phyloP scores from a whole-genome alignment of 2,113 vertebrate genomes.

The Sphyrna mokarran region DNA sequence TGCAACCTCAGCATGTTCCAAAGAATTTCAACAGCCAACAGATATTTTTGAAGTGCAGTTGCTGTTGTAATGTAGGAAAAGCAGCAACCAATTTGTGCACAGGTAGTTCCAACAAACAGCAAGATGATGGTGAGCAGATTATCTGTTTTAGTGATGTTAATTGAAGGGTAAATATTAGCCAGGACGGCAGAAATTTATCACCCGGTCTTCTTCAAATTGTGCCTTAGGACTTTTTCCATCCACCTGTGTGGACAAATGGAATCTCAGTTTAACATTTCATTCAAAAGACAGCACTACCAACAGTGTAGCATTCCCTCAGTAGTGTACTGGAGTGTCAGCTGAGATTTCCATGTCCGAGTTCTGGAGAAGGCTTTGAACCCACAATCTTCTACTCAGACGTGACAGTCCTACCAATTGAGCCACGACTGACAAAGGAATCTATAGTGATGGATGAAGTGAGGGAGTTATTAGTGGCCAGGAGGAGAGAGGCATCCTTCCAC shows the following conservation, averaged over 20 bases:
- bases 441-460: no score
- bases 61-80: neutral
- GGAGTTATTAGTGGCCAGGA: no score
- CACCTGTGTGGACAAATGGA: neutral
- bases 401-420: no score
- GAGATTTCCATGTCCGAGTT: no score
- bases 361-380: no score
- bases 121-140: neutral
- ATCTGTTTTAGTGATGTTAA: neutral
- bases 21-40: neutral
- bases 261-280: neutral
- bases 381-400: no score
- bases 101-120: neutral
- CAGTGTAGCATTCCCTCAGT: no score
- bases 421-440: no score
- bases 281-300: neutral
- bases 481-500: no score
- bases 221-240: neutral
- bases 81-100: neutral
- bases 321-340: no score
- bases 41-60: no score
- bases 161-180: neutral
- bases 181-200: neutral
- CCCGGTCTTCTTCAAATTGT: neutral
- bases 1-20: neutral